Percentiles rank a stretch among this genome's conserved stretches.
Evolutionary conservation across 2,113 vertebrate genomes (phyloP).

Genomic region (Odontesthes bonariensis): DNA sequence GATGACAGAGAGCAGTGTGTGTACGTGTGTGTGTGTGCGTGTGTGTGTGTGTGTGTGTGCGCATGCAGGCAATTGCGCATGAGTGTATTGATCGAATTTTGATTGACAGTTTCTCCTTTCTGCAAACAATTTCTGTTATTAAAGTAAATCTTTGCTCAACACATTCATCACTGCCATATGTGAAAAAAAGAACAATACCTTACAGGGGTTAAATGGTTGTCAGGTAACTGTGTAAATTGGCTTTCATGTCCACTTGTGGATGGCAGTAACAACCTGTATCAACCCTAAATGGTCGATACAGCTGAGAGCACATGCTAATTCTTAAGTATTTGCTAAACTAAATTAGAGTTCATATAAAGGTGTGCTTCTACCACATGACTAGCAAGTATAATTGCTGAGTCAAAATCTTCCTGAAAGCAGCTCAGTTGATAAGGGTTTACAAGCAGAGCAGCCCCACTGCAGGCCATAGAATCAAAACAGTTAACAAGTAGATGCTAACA

Average conservation of each 20-base stretch:
- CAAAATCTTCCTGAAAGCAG: not conserved
- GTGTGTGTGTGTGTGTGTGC: slow-evolving; percentile 14
- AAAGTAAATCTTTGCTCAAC: not conserved
- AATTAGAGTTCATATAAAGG: not conserved
- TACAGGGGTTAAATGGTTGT: not conserved
- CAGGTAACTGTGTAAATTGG: too few relatives aligned
- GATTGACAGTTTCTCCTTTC: not conserved
- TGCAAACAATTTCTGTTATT: not conserved
- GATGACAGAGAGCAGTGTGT: slow-evolving; percentile 31
- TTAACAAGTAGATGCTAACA: slow-evolving; percentile 11
- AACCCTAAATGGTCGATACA: too few relatives aligned
- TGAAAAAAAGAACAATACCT: not conserved
- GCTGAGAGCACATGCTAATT: not conserved
- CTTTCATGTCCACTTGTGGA: too few relatives aligned
- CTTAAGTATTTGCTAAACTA: not conserved
- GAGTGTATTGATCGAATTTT: not conserved
- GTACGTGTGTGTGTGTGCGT: slow-evolving; percentile 6
- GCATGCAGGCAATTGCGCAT: not conserved
- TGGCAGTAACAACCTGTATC: too few relatives aligned
- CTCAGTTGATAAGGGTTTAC: not conserved
- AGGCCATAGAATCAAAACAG: not conserved
- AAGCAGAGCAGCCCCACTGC: too few relatives aligned
- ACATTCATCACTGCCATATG: not conserved
- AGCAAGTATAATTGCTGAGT: not conserved
- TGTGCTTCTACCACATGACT: not conserved